Evolutionary conservation across 2,797 vertebrate genomes (phyloP).

Genomic region (Percopsis omiscomaycus): DNA sequence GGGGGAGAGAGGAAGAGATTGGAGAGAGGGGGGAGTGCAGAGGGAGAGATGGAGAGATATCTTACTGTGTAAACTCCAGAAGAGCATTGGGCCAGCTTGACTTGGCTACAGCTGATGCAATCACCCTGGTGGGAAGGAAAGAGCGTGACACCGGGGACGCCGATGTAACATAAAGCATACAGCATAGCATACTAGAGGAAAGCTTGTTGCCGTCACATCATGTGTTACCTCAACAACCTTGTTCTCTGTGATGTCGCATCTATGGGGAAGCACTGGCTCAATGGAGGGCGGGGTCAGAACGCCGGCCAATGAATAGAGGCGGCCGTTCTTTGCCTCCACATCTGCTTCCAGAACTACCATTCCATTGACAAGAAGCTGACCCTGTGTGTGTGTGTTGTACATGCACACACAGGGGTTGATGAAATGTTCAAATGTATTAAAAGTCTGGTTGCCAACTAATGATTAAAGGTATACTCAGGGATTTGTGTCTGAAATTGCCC

Average conservation of each 20-base stretch:
- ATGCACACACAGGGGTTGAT: background rate
- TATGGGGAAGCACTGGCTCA: slow-evolving; percentile 86
- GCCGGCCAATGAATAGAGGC: slow-evolving; percentile 82
- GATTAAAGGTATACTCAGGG: no score
- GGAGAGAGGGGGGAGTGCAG: background rate
- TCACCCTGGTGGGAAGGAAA: slow-evolving; percentile 41
- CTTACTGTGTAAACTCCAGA: slow-evolving; percentile 67
- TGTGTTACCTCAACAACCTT: slow-evolving; percentile 62
- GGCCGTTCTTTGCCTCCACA: slow-evolving; percentile 85
- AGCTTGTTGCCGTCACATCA: no score
- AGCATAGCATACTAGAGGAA: no score
- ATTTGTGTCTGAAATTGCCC: no score
- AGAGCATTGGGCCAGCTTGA: slow-evolving; percentile 25
- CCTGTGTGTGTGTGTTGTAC: slow-evolving; percentile 68
- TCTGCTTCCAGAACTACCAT: slow-evolving; percentile 81
- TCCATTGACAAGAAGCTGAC: slow-evolving; percentile 81
- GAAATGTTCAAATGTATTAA: background rate
- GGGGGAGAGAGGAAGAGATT: background rate
- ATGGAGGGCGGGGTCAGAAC: slow-evolving; percentile 88
- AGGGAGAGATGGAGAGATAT: background rate
- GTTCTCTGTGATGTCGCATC: slow-evolving; percentile 79
- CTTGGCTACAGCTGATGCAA: slow-evolving; percentile 49
- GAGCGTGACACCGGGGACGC: background rate
- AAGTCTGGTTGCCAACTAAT: background rate
- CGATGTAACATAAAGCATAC: no score